A percentile compares a stretch with the other conserved stretches of the same genome.
Conservation (phyloP, 2,888 invertebrate genomes). For the Troglohyphantes excavatus region DNA sequence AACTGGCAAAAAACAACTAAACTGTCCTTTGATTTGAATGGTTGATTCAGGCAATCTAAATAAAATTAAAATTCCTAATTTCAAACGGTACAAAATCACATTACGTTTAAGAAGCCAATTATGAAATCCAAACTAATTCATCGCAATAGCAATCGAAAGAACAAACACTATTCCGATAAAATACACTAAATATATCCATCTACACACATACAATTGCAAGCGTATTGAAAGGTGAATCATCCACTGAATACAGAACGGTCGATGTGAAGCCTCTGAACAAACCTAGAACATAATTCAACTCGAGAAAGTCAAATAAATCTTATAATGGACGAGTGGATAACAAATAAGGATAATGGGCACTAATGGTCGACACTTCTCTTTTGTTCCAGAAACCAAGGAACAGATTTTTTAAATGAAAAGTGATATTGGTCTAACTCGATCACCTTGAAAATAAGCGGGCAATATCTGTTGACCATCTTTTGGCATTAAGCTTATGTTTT, state of each 20-base stretch:
- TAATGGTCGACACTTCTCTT: not conserved
- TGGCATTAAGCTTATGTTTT: not conserved
- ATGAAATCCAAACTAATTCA: not conserved
- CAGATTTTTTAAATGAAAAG: not conserved
- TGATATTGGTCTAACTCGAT: slow-evolving; percentile 31
- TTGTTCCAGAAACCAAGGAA: not conserved
- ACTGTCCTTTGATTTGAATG: no score
- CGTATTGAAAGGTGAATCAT: no score
- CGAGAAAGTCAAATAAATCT: not conserved
- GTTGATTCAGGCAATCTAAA: no score
- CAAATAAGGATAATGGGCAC: no score
- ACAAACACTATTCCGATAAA: not conserved
- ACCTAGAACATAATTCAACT: not conserved
- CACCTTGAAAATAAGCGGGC: slow-evolving; percentile 37
- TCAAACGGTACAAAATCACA: not conserved
- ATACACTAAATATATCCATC: not conserved
- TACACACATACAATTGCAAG: no score
- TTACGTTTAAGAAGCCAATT: not conserved
- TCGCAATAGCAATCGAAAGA: not conserved
- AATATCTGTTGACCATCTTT: slow-evolving; percentile 20
- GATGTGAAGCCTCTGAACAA: no score
- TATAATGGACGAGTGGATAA: not conserved
- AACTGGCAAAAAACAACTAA: no score
- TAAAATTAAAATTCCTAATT: no score
- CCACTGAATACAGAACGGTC: no score